Evolutionary conservation across 2,888 invertebrate genomes (phyloP).

Genomic region (Exocentrus adspersus): DNA sequence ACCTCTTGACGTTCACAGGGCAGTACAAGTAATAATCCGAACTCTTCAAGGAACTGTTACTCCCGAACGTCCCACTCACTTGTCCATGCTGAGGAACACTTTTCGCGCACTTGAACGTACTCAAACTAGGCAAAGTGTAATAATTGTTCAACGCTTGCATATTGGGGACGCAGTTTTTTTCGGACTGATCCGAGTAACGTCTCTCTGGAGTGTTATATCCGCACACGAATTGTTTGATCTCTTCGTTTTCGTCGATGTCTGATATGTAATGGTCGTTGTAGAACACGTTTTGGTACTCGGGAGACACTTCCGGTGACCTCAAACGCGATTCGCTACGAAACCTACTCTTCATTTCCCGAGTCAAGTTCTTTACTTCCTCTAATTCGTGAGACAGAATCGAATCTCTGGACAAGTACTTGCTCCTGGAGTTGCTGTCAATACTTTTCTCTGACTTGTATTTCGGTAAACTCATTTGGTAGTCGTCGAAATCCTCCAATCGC

Average conservation of each 20-base stretch:
- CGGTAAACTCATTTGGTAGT: constrained; percentile 20
- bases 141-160: constrained; percentile 21
- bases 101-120: constrained; percentile 28
- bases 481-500: constrained; percentile 43
- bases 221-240: constrained; percentile 57
- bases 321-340: constrained; percentile 40
- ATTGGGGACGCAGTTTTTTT: constrained; percentile 30
- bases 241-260: constrained; percentile 62
- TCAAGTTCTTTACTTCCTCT: constrained; percentile 58
- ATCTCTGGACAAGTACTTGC: constrained; percentile 57
- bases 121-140: constrained; percentile 37
- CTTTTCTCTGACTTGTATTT: background rate
- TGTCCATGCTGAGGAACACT: constrained; percentile 42
- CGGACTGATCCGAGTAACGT: constrained; percentile 49
- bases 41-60: constrained; percentile 58
- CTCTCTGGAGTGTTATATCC: constrained; percentile 53
- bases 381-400: constrained; percentile 57
- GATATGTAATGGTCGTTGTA: constrained; percentile 62
- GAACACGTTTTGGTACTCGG: constrained; percentile 54
- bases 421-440: constrained; percentile 29
- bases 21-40: constrained; percentile 56
- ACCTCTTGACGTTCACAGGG: constrained; percentile 39
- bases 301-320: constrained; percentile 40
- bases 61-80: constrained; percentile 45
- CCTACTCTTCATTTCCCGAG: constrained; percentile 51